phyloP scores from a whole-genome alignment of 2,113 vertebrate genomes.

The Conger conger region DNA sequence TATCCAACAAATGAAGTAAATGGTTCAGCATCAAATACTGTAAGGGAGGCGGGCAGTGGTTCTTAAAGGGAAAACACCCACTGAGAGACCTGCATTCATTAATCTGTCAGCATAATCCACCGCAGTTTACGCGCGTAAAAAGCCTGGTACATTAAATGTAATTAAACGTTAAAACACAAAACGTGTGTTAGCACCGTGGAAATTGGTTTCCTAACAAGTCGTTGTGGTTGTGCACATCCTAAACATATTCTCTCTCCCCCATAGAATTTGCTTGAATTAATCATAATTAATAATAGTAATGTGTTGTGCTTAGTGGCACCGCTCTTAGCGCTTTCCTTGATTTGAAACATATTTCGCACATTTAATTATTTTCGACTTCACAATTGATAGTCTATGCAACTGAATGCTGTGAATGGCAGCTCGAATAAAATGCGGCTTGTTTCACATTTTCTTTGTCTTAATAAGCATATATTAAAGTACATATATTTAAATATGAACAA shows the following conservation, averaged over 20 bases:
- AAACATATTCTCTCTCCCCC: too few species aligned
- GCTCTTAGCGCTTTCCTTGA: not conserved
- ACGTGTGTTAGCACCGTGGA: too few species aligned
- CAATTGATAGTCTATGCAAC: not conserved
- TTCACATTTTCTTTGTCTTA: too few species aligned
- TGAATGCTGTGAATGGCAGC: too few species aligned
- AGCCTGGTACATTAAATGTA: not conserved
- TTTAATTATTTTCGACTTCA: not conserved
- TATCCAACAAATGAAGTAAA: constrained; percentile 32
- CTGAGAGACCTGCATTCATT: constrained; percentile 1
- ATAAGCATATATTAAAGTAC: too few species aligned
- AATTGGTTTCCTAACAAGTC: too few species aligned
- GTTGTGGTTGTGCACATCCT: not conserved
- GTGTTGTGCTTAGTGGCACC: not conserved
- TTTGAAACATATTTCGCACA: not conserved
- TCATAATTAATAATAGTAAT: too few species aligned
- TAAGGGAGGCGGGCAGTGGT: constrained; percentile 22
- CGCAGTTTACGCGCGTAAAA: not conserved
- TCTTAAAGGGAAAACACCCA: constrained; percentile 44
- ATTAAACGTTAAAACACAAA: too few species aligned
- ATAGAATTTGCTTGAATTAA: not conserved
- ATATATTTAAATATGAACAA: too few species aligned
- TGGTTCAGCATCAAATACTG: constrained; percentile 28
- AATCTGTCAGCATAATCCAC: not conserved
- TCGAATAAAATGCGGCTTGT: not conserved